These are phyloP conservation scores for Gulo gulo DNA, from an alignment of 2,113 vertebrate species.

Conservation along the genomic window DNA sequence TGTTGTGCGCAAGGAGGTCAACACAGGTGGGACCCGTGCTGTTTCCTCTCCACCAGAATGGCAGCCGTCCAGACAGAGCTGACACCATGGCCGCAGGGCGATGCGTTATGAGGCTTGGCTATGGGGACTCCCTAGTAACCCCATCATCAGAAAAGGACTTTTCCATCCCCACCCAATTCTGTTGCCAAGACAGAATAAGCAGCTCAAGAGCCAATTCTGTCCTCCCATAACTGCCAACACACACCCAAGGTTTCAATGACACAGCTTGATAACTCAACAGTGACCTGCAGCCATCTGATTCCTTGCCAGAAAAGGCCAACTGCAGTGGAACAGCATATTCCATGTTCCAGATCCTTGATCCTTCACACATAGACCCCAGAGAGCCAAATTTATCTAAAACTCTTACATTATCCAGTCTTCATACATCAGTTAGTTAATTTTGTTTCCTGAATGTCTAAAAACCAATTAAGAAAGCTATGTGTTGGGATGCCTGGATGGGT, in stretches of 20 bases:
- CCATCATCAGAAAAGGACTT: background rate
- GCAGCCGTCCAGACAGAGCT: background rate
- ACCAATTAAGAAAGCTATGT: background rate
- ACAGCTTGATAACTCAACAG: background rate
- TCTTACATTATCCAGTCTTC: background rate
- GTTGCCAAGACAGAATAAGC: background rate
- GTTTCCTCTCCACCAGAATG: background rate
- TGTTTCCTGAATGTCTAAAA: background rate
- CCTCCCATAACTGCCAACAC: background rate
- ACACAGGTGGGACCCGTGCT: fast-evolving
- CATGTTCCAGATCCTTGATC: background rate
- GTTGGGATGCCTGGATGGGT: background rate
- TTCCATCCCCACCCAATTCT: background rate
- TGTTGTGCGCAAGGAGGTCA: fast-evolving
- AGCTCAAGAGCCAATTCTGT: background rate
- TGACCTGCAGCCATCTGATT: background rate
- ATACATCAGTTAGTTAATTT: background rate
- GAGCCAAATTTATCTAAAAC: background rate
- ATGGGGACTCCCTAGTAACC: background rate
- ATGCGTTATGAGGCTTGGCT: background rate
- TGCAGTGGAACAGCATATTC: background rate
- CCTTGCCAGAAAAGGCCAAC: background rate
- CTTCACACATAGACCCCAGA: background rate
- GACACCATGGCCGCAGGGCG: fast-evolving
- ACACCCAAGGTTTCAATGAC: background rate